Conservation (phyloP, 2,888 invertebrate species). For the Athalia circularis region DNA sequence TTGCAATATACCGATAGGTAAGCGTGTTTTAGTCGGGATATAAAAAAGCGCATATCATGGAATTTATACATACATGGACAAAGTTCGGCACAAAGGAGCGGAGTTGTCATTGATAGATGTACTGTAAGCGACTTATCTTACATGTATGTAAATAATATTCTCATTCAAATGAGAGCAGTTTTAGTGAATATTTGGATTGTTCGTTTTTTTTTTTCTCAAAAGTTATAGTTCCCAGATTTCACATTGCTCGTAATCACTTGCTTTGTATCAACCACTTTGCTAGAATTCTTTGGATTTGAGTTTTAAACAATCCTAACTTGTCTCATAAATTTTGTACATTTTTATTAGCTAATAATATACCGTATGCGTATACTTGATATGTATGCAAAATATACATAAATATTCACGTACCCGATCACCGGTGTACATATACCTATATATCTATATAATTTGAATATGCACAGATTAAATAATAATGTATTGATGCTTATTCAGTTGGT, state of each 20-base stretch:
- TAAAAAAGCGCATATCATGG: conserved; percentile 47
- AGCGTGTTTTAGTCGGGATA: conserved; percentile 30
- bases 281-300: conserved; percentile 14
- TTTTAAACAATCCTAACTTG: conserved; percentile 37
- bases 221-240: conserved; percentile 4
- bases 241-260: conserved; percentile 23
- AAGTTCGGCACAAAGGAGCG: neutral
- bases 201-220: neutral
- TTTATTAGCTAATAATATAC: conserved; percentile 53
- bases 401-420: conserved; percentile 13
- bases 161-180: neutral
- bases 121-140: neutral
- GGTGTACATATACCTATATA: conserved; percentile 47
- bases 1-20: conserved; percentile 18
- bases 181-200: neutral
- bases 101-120: neutral
- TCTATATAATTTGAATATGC: conserved; percentile 44
- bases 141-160: neutral
- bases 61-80: conserved; percentile 17
- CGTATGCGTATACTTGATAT: conserved; percentile 46
- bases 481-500: conserved; percentile 60
- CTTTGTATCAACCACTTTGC: conserved; percentile 21
- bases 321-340: conserved; percentile 64
- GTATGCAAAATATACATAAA: conserved; percentile 15
- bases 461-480: conserved; percentile 54